A percentile compares a stretch with the other conserved stretches of the same genome.
Evolutionary conservation across 2,888 invertebrate species (phyloP).

Genomic region (Troides helena): DNA sequence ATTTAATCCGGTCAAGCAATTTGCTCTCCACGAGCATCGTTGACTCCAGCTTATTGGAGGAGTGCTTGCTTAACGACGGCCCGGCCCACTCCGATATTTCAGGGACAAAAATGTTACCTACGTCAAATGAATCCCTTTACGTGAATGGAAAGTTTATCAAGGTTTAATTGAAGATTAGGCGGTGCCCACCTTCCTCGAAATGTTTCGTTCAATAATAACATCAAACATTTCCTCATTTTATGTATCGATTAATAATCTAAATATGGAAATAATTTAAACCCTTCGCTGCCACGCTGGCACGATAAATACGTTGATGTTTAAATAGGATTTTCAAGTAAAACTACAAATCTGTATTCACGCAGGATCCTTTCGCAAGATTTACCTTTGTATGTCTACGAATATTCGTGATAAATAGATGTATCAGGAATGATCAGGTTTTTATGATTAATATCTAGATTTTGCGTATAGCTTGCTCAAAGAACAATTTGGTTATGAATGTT

Average conservation of each 20-base stretch:
- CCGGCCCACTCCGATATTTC: not conserved
- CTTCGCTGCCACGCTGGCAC: not conserved
- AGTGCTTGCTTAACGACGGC: not conserved
- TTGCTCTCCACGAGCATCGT: not conserved
- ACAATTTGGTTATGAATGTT: too few species aligned
- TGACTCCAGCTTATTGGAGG: not conserved
- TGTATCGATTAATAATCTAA: not conserved
- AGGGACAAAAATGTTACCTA: not conserved
- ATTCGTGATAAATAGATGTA: too few species aligned
- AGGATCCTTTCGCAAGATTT: not conserved
- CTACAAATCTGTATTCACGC: not conserved
- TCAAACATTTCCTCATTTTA: not conserved
- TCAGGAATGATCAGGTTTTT: too few species aligned
- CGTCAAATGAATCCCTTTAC: not conserved
- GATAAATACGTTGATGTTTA: not conserved
- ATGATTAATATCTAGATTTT: too few species aligned
- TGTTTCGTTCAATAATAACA: not conserved
- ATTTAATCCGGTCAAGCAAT: conserved; percentile 14
- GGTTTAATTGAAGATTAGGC: not conserved
- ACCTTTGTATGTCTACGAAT: too few species aligned
- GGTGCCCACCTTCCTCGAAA: not conserved
- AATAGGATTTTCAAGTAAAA: not conserved
- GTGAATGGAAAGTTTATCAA: not conserved
- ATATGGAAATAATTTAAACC: not conserved
- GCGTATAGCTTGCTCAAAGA: too few species aligned